Conservation (phyloP, 2,113 vertebrate species). For the Lepidothrix coronata region DNA sequence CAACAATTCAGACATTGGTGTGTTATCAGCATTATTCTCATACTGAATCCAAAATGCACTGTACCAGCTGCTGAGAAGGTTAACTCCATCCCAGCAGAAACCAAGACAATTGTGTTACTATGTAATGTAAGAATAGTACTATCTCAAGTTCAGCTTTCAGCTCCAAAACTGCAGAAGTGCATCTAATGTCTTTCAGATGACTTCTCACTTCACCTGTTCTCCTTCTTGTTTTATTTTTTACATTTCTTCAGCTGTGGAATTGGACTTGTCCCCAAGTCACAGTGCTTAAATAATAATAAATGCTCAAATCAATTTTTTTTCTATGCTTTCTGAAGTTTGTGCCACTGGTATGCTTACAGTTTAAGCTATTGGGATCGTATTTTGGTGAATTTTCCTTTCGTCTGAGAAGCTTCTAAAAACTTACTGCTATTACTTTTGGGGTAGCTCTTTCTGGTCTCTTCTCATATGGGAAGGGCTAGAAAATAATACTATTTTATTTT, state of each 20-base stretch:
- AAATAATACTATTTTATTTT: not conserved
- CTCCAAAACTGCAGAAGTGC: not conserved
- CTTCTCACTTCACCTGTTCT: not conserved
- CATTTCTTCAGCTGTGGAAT: fast-evolving
- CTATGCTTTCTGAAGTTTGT: not conserved
- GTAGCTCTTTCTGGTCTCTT: not conserved
- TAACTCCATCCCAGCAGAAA: not conserved
- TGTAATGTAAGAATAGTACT: not conserved
- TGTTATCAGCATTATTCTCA: not conserved
- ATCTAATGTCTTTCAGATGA: not conserved
- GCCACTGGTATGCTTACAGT: not conserved
- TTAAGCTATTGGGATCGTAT: not conserved
- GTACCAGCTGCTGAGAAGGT: not conserved
- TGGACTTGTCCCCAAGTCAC: not conserved
- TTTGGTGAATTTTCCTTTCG: not conserved
- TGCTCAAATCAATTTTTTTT: too few relatives aligned
- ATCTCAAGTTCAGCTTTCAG: not conserved
- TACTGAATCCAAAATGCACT: not conserved
- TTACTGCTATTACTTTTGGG: not conserved
- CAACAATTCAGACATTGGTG: not conserved
- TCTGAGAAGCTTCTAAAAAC: not conserved
- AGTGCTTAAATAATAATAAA: not conserved
- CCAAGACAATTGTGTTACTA: not conserved
- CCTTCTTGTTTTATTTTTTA: not conserved
- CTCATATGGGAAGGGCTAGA: not conserved